A percentile compares a stretch with the other conserved stretches of the same genome.
Evolutionary conservation across 2,113 vertebrate species (phyloP).

Genomic region (Elanus axillaris): DNA sequence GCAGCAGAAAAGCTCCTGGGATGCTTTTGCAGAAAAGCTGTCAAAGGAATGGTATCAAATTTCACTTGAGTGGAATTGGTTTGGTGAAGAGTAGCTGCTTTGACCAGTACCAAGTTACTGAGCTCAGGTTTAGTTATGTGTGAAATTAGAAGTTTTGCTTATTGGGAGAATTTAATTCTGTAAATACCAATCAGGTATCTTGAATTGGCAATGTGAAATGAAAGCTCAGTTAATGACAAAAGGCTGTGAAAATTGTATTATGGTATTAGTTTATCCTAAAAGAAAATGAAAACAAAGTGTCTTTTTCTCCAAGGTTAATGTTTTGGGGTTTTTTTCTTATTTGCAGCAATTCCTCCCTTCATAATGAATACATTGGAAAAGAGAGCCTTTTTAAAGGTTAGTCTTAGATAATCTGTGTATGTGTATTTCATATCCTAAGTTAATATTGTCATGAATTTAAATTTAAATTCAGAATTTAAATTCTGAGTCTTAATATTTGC

Average conservation of each 20-base stretch:
- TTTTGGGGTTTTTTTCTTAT: neutral
- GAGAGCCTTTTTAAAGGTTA: conserved; percentile 94
- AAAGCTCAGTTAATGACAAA: neutral
- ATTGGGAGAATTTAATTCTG: neutral
- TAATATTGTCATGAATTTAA: neutral
- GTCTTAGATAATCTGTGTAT: neutral
- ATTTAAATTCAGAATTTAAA: too few relatives aligned
- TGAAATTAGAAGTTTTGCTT: neutral
- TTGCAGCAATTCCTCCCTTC: conserved; percentile 92
- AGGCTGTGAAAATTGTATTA: neutral
- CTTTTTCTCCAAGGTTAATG: neutral
- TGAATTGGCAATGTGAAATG: neutral
- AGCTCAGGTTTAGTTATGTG: neutral
- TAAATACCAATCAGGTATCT: neutral
- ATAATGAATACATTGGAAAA: conserved; percentile 97
- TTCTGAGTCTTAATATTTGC: neutral
- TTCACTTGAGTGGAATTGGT: neutral
- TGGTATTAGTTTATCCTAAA: neutral
- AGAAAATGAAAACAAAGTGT: neutral
- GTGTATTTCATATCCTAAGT: neutral
- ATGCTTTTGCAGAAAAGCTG: neutral
- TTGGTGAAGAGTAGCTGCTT: neutral
- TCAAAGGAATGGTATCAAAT: neutral
- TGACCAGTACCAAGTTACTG: neutral
- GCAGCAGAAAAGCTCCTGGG: neutral